Evolutionary conservation across 2,888 invertebrate genomes (phyloP).

Genomic region (Nysson spinosus): DNA sequence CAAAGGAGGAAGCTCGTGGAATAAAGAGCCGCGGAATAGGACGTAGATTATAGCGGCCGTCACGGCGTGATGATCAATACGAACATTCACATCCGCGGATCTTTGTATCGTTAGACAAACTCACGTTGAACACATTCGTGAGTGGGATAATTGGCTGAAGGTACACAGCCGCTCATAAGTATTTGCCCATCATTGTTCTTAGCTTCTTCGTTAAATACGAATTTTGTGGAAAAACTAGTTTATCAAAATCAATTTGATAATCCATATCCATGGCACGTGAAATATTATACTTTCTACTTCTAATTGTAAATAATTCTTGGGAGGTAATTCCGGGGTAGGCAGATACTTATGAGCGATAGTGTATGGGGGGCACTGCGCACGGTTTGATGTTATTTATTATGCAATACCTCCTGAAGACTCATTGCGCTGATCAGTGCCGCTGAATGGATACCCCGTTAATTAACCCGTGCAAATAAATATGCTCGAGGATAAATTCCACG

Average conservation of each 20-base stretch:
- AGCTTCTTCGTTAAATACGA: too few species aligned
- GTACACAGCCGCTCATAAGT: too few species aligned
- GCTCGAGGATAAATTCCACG: background rate
- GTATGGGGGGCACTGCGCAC: too few species aligned
- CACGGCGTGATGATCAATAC: slow-evolving; percentile 48
- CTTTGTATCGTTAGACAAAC: slow-evolving; percentile 1
- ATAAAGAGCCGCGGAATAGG: slow-evolving; percentile 12
- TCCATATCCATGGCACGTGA: too few species aligned
- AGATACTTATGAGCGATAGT: too few species aligned
- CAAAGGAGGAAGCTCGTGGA: too few species aligned
- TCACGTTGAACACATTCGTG: background rate
- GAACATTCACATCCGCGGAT: slow-evolving; percentile 18
- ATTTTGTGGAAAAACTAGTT: too few species aligned
- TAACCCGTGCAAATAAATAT: slow-evolving; percentile 11
- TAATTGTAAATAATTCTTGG: too few species aligned
- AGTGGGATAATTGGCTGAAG: slow-evolving; percentile 25
- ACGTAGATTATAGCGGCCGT: slow-evolving; percentile 23
- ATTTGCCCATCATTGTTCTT: too few species aligned
- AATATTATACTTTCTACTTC: too few species aligned
- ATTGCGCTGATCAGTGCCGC: slow-evolving; percentile 24
- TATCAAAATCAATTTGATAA: too few species aligned
- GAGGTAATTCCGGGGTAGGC: too few species aligned
- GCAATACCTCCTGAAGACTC: slow-evolving; percentile 20
- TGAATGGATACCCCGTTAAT: slow-evolving; percentile 18
- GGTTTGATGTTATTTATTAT: slow-evolving; percentile 30